Base-by-base conservation (phyloP, 92 coral and sea anemone genomes). In the Phenganax subtilis region DNA sequence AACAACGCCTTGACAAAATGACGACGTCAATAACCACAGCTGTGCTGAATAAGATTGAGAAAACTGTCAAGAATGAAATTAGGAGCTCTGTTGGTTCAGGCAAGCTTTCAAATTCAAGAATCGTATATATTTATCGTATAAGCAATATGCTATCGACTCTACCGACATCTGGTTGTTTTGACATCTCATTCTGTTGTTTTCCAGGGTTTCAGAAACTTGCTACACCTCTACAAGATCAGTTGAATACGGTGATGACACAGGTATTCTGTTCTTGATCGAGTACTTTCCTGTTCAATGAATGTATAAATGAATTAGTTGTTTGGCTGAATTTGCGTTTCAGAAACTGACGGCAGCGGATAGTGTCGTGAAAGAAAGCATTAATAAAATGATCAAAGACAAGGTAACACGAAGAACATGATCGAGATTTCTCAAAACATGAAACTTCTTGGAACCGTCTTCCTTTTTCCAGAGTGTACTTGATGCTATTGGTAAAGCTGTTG, bases 271-370 rank as follows among this genome's bases (percentile, higher is more conserved):
- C 6, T 10, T 6, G 25, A 6, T 69, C 14, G 11, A n/a, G 76
- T 20, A 15, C 37, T 10, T 20, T 64, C 61, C 70, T 80, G 55
- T 55, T 52, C 54, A 51, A 0, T 15, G 59, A 56, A 3, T 80
- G 47, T 16, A 12, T n/a, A 27, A 12, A 0, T 53, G 6, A 47
- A 15, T 25, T 25, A 15, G 56, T 16, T 6, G 15, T 6, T 52
- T 78, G 25, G 10, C 25, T 70, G 47, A 37, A 37, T 37, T 37
- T 37, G 47, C 53, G 17, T 51, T 76, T 44, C 84, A 94, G 98
- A 94, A 94, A 86, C 92, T 94, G 27, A 92, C 97, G 12, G 97
- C 97, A 10, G 88, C 97, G 31, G 98, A 94, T 82, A 81, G 89
- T 7, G 98, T 94, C 44, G 71, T 94, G 63, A 90, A 92, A 75